Percentiles rank a stretch among this genome's conserved stretches.
Conservation (phyloP, 1,140 invertebrate genomes). For the Neotoxoptera formosana region DNA sequence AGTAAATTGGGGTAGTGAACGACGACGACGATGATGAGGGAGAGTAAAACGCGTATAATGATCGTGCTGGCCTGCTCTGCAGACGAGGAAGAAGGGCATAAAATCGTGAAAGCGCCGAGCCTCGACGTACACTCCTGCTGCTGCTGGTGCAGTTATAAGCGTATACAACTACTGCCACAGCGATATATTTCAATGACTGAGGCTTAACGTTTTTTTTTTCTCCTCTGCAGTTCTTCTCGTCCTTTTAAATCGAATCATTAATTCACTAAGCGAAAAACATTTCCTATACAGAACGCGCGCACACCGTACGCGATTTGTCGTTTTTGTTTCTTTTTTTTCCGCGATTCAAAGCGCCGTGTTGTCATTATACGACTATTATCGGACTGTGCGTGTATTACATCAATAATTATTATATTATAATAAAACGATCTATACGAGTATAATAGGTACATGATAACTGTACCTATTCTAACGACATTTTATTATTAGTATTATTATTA, state of each 20-base stretch:
- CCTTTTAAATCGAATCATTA: not conserved
- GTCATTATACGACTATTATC: not conserved
- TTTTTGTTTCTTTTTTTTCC: not conserved
- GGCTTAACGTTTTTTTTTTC: not conserved
- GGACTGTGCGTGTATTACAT: no score
- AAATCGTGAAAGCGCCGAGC: not conserved
- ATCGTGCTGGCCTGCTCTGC: not conserved
- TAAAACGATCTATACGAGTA: not conserved
- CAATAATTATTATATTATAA: not conserved
- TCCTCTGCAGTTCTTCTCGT: not conserved
- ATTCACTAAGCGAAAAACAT: not conserved
- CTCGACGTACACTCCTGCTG: not conserved
- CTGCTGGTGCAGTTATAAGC: no score
- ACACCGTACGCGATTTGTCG: not conserved
- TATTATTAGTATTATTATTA: no score
- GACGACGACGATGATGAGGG: not conserved
- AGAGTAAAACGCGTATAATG: not conserved
- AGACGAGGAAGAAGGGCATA: not conserved
- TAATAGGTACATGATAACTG: no score
- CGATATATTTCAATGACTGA: not conserved
- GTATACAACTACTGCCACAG: no score
- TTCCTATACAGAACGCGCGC: not conserved
- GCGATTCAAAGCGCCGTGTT: not conserved
- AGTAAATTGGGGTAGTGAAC: slow-evolving; percentile 24
- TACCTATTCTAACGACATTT: no score